Base-by-base conservation (phyloP, 2,888 invertebrate genomes). In the Mimas tiliae region DNA sequence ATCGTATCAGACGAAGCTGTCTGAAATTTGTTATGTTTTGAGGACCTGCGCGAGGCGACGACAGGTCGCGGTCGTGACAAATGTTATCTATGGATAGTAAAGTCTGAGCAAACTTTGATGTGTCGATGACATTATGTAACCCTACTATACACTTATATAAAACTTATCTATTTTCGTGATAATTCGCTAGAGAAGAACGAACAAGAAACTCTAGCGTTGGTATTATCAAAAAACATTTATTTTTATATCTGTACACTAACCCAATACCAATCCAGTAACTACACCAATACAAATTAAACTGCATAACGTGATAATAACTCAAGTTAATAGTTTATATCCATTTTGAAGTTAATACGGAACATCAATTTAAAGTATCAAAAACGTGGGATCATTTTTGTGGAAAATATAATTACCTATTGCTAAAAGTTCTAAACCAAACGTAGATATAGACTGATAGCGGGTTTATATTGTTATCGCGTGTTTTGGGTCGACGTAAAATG, bases 391-490 rank as follows among this genome's bases (percentile, higher is more conserved):
- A n/a, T n/a, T n/a, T n/a, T n/a, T n/a, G n/a, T n/a, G n/a, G n/a
- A 9, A 9, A 38, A 38, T 38, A 16, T 11, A 16, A 16, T 11
- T 38, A 38, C 9, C 42, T 19, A 55, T 16, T 55, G 38, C 34
- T 16, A 34, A 67, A 67, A 65, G 66, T 64, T 65, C 47, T 33
- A 66, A 34, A 67, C 67, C 68, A 69, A 67, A 67, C 69, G 69
- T 70, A 58, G 66, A 65, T 71, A 65, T 66, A 69, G 72, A 79
- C 74, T 74, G 74, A 67, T 67, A 68, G 67, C 71, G 72, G 71
- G 1, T 81, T 79, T 76, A 84, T 80, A 78, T 79, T 72, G 68
- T 70, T 73, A 78, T 85, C 78, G 86, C 85, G 84, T 87, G 87
- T 72, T 79, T 75, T 72, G 72, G 68, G 16, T 0, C 19, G 42